Percentiles rank a stretch among this genome's conserved stretches.
Evolutionary conservation across 2,888 invertebrate genomes (phyloP).

Genomic region (Campoletis raptor): DNA sequence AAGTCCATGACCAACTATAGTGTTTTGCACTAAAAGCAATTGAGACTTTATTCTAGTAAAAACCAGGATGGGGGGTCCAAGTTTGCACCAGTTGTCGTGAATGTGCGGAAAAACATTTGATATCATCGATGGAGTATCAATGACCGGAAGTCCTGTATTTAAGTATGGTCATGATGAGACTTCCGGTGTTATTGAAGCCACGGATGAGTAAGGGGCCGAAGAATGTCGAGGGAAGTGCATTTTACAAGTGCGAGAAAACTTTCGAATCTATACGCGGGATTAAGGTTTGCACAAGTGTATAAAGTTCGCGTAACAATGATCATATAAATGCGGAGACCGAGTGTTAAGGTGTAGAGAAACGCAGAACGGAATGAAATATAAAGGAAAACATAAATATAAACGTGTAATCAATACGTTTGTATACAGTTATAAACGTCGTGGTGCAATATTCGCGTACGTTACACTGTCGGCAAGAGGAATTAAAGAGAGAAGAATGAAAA

Average conservation of each 20-base stretch:
- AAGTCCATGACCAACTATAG: not conserved
- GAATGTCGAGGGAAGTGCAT: not conserved
- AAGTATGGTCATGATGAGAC: constrained; percentile 71
- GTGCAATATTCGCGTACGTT: not conserved
- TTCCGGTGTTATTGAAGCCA: constrained; percentile 77
- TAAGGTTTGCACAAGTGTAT: not conserved
- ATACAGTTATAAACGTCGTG: not conserved
- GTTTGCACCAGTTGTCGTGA: not conserved
- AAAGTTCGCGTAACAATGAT: not conserved
- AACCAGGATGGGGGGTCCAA: not conserved
- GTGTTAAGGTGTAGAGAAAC: not conserved
- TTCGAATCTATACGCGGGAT: constrained; percentile 15
- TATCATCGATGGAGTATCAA: constrained; percentile 60
- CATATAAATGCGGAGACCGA: constrained; percentile 6
- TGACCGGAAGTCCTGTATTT: constrained; percentile 73
- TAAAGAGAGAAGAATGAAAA: not conserved
- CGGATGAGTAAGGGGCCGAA: not conserved
- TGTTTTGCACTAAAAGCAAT: not conserved
- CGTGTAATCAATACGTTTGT: constrained; percentile 17
- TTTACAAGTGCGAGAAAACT: constrained; percentile 24
- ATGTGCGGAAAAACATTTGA: constrained; percentile 55
- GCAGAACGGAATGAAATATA: constrained; percentile 60
- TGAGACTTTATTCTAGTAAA: too few relatives aligned
- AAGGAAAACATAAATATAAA: constrained; percentile 60
- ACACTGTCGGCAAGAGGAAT: not conserved